phyloP scores from a whole-genome alignment of 2,888 invertebrate species.

The Agrochola circellaris region DNA sequence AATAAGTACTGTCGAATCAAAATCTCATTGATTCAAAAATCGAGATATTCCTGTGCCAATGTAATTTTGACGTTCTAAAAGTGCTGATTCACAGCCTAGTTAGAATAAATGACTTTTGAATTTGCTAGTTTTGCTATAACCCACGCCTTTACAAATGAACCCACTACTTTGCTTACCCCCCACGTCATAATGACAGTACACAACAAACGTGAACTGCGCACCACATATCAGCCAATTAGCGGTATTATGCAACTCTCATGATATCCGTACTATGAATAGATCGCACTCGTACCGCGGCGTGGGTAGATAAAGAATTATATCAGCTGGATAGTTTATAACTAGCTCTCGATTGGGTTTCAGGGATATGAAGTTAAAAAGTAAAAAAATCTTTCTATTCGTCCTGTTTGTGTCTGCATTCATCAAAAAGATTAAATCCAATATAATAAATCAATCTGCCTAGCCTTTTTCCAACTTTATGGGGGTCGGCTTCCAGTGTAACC shows the following conservation, averaged over 20 bases:
- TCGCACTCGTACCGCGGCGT: neutral
- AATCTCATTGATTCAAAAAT: neutral
- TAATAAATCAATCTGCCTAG: too few relatives aligned
- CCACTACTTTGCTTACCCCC: neutral
- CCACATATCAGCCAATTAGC: slow-evolving; percentile 27
- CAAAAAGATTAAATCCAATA: neutral
- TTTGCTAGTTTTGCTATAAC: too few relatives aligned
- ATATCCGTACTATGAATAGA: slow-evolving; percentile 42
- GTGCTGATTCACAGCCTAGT: too few relatives aligned
- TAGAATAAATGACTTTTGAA: too few relatives aligned
- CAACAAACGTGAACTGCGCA: slow-evolving; percentile 5
- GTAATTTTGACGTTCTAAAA: too few relatives aligned
- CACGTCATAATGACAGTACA: slow-evolving; percentile 8
- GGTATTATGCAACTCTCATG: slow-evolving; percentile 23
- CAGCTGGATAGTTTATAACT: neutral
- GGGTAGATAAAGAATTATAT: slow-evolving; percentile 1
- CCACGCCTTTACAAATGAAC: too few relatives aligned
- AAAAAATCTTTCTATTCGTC: neutral
- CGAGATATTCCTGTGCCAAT: too few relatives aligned
- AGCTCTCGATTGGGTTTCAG: neutral
- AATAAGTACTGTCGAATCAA: neutral
- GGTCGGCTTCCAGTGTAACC: too few relatives aligned
- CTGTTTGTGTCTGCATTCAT: neutral
- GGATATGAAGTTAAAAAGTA: neutral
- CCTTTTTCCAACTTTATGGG: too few relatives aligned